Evolutionary conservation across 2,797 vertebrate genomes (phyloP).

Genomic region (Jordanella pulchra): DNA sequence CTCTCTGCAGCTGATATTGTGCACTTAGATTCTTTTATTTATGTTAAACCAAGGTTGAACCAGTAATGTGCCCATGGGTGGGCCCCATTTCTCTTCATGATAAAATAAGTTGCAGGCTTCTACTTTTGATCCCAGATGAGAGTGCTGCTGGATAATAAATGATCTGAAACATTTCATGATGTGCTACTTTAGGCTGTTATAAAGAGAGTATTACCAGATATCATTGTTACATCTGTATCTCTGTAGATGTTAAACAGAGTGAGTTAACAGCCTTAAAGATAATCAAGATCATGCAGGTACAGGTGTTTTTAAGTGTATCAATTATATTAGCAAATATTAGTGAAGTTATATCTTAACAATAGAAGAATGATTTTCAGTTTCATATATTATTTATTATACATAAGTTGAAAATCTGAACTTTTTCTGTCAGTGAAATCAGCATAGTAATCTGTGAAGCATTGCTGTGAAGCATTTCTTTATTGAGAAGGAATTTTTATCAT

Average conservation of each 20-base stretch:
- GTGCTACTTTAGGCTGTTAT: not conserved
- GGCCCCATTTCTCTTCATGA: not conserved
- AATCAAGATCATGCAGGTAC: not conserved
- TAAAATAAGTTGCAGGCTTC: not conserved
- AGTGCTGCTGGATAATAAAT: not conserved
- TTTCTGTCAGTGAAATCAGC: too few species aligned
- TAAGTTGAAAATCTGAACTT: too few species aligned
- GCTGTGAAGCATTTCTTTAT: not conserved
- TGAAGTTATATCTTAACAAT: too few species aligned
- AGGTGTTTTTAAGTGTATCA: not conserved
- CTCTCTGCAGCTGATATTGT: not conserved
- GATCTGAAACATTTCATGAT: not conserved
- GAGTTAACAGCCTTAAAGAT: not conserved
- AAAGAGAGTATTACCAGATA: not conserved
- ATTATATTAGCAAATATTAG: not conserved
- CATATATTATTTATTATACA: too few species aligned
- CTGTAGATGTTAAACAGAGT: not conserved
- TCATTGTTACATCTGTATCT: not conserved
- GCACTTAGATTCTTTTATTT: not conserved
- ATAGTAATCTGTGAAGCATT: too few species aligned
- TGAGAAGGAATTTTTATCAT: not conserved
- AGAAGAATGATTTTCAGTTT: too few species aligned
- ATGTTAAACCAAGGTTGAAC: not conserved
- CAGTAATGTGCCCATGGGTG: not conserved
- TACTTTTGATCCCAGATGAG: not conserved